A percentile compares a stretch with the other conserved stretches of the same genome.
These are phyloP conservation scores for Etheostoma cragini DNA, from an alignment of 2,113 vertebrate species.

Conservation along the genomic window DNA sequence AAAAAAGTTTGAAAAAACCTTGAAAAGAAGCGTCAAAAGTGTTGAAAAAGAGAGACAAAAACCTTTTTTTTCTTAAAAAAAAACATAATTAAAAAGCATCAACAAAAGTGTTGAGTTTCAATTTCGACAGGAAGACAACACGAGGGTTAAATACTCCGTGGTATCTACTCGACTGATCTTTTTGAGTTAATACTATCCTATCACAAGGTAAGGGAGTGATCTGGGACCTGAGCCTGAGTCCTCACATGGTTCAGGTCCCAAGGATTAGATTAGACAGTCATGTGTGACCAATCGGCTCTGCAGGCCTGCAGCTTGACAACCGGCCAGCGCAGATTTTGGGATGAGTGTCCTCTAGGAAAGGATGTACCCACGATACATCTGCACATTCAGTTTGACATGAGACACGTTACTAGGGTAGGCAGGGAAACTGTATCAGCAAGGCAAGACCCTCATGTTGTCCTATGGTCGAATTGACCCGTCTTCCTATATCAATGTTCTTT, in stretches of 20 bases:
- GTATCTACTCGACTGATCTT: background rate
- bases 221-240: background rate
- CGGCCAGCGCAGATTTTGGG: background rate
- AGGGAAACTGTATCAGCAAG: background rate
- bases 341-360: background rate
- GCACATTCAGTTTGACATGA: background rate
- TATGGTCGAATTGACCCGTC: no score
- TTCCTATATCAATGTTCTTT: no score
- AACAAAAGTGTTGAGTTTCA: no score
- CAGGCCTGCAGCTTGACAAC: background rate
- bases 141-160: background rate
- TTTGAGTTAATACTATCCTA: background rate
- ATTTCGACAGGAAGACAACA: no score
- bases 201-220: background rate
- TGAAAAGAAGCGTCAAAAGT: no score
- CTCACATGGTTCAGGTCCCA: conserved; percentile 10
- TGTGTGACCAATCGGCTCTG: conserved; percentile 42
- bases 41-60: no score
- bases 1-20: no score
- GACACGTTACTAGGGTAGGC: background rate
- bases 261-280: conserved; percentile 56
- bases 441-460: no score
- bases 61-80: no score
- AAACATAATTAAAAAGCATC: no score
- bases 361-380: background rate